Base-by-base conservation (phyloP, 2,797 vertebrate species). In the Myoxocephalus aenaeus region DNA sequence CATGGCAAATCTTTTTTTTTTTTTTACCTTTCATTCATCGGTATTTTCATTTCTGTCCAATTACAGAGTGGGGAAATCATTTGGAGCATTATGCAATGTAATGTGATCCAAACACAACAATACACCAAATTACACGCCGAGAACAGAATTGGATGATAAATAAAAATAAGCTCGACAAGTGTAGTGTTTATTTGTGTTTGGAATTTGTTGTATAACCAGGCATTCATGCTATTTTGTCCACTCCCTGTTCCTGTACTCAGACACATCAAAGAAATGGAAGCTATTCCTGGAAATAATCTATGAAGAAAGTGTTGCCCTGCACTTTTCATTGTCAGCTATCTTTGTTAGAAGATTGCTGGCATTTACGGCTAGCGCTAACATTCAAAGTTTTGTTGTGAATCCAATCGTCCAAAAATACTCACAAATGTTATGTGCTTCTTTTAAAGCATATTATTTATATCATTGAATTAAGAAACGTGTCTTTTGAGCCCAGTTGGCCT, bases 11-110 rank as follows among this genome's bases (percentile, higher is more conserved):
- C 20, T 54, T 2, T 50, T 1, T 15, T 36, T 73, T 22, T 38
- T 20, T 44, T 70, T 32, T 32, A 34, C 61, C 7, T 9, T 7
- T 40, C 44, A 22, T 12, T 64, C n/a, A 64, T 57, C 5, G 17
- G 8, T 15, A 20, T 53, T 81, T 70, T 73, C 20, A 44, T 76
- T 75, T 65, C 38, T 59, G 48, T 54, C 54, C 63, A 75, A 32
- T 64, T 67, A 57, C 64, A 54, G 20, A 53, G 59, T n/a, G 20
- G n/a, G 56, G 44, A 66, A 73, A 59, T 65, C 1, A 67, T 66
- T 69, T 48, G 15, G 54, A 81, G 48, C 51, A 51, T 67, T 12
- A 64, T 17, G 40, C 8, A 36, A n/a, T 18, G 11, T 44, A 57
- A 54, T 22, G 27, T 38, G 25, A 78, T 72, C 29, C 59, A 65